Base-by-base conservation (phyloP, 1,140 invertebrate genomes). In the Probaryconus sp. region DNA sequence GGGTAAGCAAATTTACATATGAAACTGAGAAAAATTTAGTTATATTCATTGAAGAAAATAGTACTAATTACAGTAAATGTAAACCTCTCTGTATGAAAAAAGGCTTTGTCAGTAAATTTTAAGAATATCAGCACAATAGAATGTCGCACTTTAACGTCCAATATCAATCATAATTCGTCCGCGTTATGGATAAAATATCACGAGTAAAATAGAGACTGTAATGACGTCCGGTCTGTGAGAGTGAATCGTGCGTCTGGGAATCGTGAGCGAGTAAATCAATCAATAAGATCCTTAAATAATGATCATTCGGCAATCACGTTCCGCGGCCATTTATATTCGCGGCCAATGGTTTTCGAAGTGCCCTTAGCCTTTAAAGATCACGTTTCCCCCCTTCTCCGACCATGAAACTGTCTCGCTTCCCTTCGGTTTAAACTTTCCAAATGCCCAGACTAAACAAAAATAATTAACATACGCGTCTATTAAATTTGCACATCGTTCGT, bases 231-330 rank as follows among this genome's bases (percentile, higher is more conserved):
- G 16, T 16, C 20, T 31, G 30, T 6, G 55, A 55, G 45, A 63
- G n/a, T n/a, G 40, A 74, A 47, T 55, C 37, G 58, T 56, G 26
- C 20, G 56, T 45, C 60, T 60, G 31, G 10, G 20, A 63, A 43
- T 70, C 67, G 73, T 71, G 73, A 67, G 55, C 67, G 67, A 76
- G 55, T 76, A 71, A 67, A 71, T 76, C 73, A 71, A 70, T 76
- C 73, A 76, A 76, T 76, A 70, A 50, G 73, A 76, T 76, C 61
- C 65, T 76, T 67, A 70, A 76, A 76, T 76, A 70, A 76, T 69
- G 65, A 76, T 76, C 63, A 67, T 76, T 76, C 65, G 73, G 63
- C 65, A 70, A 76, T 76, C 73, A 76, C 73, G 70, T 73, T 61
- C 43, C 56, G 14, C 37, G 47, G 48, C 40, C 73, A 70, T 76